Base-by-base conservation (phyloP, 2,797 vertebrate species). In the Cirrhinus molitorella region DNA sequence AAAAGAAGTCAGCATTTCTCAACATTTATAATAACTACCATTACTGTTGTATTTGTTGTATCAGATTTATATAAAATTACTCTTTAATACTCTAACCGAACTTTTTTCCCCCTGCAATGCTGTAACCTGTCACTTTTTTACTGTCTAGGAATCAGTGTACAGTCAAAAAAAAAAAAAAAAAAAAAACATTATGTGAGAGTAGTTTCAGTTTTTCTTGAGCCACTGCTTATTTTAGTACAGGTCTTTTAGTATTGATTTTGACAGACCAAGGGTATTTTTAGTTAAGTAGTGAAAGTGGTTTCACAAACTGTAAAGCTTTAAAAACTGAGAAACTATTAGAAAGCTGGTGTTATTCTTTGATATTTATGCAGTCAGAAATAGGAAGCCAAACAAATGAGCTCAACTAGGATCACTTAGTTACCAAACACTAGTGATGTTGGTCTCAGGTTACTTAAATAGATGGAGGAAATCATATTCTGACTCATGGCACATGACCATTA, bases 391-490 rank as follows among this genome's bases (percentile, higher is more conserved):
- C 21, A 61, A 37, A 49, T n/a, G 25, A 72, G 8, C 43, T 71
- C 53, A 40, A 17, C 67, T 23, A 43, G 17, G 5, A 37, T 72
- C 40, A 3, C 55, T 34, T 23, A 40, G 68, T 51, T 51, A 65
- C 28, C 28, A 51, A 81, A 81, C 57, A 81, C 19, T 47, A 31
- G 43, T 11, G 23, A 47, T 81, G 67, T 40, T 34, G 28, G 17
- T 21, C 5, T 61, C 1, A 3, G 21, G 9, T 59, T 16, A 19
- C 40, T 61, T 53, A 37, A 6, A 14, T 3, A 51, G 3, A 71
- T n/a, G 0, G 3, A 21, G 6, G 7, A 3, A 72, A 37, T 23
- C 16, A 49, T n/a, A 63, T 63, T 73, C 28, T 81, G 55, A 63
- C 21, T 72, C 53, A 49, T 1, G 1, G 40, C 9, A 1, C 37